Percentiles rank a stretch among this genome's conserved stretches.
Evolutionary conservation across 2,113 vertebrate genomes (phyloP).

Genomic region (Dendrocopos noguchii): DNA sequence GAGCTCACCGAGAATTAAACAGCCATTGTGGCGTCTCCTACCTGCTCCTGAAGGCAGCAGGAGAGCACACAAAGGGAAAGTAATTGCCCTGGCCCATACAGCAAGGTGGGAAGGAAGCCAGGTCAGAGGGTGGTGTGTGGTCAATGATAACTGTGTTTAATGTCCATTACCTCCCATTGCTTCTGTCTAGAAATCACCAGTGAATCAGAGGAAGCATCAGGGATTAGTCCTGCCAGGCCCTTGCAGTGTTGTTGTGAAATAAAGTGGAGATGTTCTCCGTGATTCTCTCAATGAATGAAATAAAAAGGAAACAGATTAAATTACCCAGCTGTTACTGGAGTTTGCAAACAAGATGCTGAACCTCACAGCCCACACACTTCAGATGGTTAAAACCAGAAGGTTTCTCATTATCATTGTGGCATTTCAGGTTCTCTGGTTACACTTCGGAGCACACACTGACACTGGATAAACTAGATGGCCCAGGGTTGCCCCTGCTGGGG

Average conservation of each 20-base stretch:
- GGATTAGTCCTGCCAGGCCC: not conserved
- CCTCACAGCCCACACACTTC: not conserved
- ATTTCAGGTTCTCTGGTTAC: not conserved
- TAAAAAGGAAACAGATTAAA: not conserved
- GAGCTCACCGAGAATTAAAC: not conserved
- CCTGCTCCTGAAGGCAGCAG: not conserved
- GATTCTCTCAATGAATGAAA: not conserved
- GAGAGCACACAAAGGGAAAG: fast-evolving
- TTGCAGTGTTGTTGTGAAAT: not conserved
- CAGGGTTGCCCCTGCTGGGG: not conserved
- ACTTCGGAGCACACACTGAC: fast-evolving
- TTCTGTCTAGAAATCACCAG: not conserved
- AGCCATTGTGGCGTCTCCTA: fast-evolving
- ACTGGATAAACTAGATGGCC: not conserved
- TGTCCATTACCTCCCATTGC: not conserved
- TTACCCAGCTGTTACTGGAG: not conserved
- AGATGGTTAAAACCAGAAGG: not conserved
- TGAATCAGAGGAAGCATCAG: not conserved
- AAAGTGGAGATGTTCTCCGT: not conserved
- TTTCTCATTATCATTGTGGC: fast-evolving
- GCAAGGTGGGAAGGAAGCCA: not conserved
- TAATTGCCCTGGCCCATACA: not conserved
- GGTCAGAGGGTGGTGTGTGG: not conserved
- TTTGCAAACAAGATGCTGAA: not conserved
- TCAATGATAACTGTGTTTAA: not conserved